Evolutionary conservation across 2,888 invertebrate species (phyloP), one percentile per base, ranked within the genome.

Genomic region (Callyntrura sp.): DNA sequence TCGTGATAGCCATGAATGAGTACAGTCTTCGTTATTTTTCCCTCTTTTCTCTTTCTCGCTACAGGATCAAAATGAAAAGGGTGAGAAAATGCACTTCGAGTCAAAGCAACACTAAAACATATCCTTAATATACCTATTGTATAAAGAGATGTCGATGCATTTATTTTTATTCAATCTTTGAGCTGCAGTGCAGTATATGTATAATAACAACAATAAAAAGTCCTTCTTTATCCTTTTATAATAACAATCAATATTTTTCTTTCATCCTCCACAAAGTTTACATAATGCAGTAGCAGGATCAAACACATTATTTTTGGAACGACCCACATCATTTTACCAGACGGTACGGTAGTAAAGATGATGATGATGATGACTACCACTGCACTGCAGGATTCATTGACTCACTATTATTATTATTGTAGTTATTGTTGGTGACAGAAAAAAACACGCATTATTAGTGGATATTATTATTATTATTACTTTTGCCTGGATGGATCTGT

Each of bases 1-100:
- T 6, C 35, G 14, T 78, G 25, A n/a, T n/a, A n/a, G 35, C 35
- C 57, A 25, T 83, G 68, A 83, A 68, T 83, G 83, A 83, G 35
- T 51, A 28, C 68, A 48, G 23, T 65, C 60, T 35, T 65, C 51
- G 9, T 62, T 28, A 17, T 25, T 83, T 83, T 17, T 43, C 11
- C 28, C n/a, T n/a, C n/a, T n/a, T 45, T 12, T 73, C 28, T 57
- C 73, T 73, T 35, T 45, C 20, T 73, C 28, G 35, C 73, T 73
- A n/a, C n/a, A n/a, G 62, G 45, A 65, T 12, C 62, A 45, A 82
- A 82, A 60, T 17, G 78, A 86, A 86, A 65, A 87, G 45, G 65
- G 60, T 57, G 73, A 85, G 83, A 68, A 68, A 83, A 83, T 28
- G 65, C 48, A 83, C 25, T 14, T 70, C 43, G 70, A 55, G 14